These are phyloP conservation scores for Hemicrepidius hirtus DNA, from an alignment of 2,888 invertebrate species.

Conservation along the genomic window DNA sequence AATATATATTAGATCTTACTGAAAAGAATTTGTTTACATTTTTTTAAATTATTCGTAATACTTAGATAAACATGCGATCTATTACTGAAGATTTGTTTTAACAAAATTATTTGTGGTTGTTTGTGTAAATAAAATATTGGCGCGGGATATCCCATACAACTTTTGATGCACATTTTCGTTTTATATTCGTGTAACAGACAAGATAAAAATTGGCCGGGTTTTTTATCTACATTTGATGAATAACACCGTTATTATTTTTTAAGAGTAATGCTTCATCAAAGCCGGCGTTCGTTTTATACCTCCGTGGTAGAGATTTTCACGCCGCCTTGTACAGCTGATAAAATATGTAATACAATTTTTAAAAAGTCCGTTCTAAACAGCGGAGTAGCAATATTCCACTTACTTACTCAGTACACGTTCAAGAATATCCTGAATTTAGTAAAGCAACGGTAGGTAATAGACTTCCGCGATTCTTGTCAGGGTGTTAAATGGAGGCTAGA, in stretches of 20 bases:
- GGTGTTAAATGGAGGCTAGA: too few relatives aligned
- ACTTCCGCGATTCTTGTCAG: too few relatives aligned
- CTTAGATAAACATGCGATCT: too few relatives aligned
- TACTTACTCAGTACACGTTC: background rate
- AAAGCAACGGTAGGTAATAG: background rate
- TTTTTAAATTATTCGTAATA: too few relatives aligned
- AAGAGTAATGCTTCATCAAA: conserved; percentile 47
- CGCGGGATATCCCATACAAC: too few relatives aligned
- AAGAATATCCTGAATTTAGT: background rate
- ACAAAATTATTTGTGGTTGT: too few relatives aligned
- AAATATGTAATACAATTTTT: conserved; percentile 39
- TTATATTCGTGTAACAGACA: background rate
- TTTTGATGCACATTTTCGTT: too few relatives aligned
- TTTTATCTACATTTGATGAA: conserved; percentile 41
- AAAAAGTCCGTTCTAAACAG: conserved; percentile 1
- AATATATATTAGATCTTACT: too few relatives aligned
- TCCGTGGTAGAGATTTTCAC: conserved; percentile 33
- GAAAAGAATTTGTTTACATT: too few relatives aligned
- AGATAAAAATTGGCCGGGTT: conserved; percentile 41
- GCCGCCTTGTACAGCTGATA: conserved; percentile 25
- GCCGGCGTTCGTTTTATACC: conserved; percentile 43
- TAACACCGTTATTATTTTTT: conserved; percentile 47
- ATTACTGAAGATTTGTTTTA: too few relatives aligned
- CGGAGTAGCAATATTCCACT: background rate
- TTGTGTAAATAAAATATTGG: too few relatives aligned